Conservation (phyloP, 1,140 invertebrate species). For the Ephestia elutella region DNA sequence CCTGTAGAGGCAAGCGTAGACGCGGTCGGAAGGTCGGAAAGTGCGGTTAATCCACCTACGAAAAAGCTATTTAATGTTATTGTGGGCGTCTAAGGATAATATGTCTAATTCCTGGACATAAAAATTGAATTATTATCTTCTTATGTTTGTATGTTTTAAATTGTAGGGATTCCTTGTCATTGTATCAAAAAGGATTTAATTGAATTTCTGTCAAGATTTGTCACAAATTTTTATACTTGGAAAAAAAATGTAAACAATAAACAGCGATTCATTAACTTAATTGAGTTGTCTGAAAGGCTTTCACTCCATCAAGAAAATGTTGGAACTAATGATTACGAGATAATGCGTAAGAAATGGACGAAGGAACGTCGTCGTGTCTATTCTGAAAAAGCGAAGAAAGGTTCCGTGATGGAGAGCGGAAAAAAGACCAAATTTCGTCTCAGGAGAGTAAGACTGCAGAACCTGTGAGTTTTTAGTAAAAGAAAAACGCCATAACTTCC, state of each 20-base stretch:
- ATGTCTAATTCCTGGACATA: no score
- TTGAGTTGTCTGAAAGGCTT: slow-evolving; percentile 45
- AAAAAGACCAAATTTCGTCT: slow-evolving; percentile 68
- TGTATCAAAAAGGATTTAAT: not conserved
- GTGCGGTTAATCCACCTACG: not conserved
- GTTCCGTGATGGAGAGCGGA: slow-evolving; percentile 62
- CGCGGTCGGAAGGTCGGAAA: not conserved
- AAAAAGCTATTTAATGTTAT: not conserved
- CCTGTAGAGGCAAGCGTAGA: no score
- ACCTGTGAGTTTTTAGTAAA: slow-evolving; percentile 39
- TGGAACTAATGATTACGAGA: slow-evolving; percentile 63
- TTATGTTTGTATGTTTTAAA: no score
- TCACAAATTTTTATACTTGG: no score
- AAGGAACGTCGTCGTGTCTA: slow-evolving; percentile 55
- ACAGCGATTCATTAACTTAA: slow-evolving; percentile 33
- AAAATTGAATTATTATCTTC: no score
- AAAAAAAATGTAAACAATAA: slow-evolving; percentile 1
- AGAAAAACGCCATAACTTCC: slow-evolving; percentile 32
- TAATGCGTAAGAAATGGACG: slow-evolving; percentile 67
- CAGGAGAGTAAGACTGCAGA: slow-evolving; percentile 69
- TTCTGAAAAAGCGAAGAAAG: slow-evolving; percentile 69
- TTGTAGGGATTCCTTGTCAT: no score
- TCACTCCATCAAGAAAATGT: slow-evolving; percentile 45
- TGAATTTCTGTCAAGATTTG: not conserved
- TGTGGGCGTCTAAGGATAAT: not conserved